These are phyloP conservation scores for Gonioctena quinquepunctata DNA, from an alignment of 1,140 invertebrate genomes.

Conservation along the genomic window DNA sequence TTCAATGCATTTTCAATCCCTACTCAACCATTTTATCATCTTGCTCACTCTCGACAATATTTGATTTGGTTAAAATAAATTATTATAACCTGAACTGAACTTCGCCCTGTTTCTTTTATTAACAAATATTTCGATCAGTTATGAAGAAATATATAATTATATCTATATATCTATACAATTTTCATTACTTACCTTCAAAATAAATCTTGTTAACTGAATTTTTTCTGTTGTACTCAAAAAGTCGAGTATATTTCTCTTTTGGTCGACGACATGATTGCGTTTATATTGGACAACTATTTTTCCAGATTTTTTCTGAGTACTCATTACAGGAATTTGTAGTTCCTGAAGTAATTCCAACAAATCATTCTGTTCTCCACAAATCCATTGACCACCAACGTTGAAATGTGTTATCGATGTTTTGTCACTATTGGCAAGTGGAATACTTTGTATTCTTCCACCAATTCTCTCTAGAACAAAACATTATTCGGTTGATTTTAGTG, in stretches of 20 bases:
- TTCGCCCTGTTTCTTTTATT: too few relatives aligned
- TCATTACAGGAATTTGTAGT: neutral
- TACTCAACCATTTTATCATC: too few relatives aligned
- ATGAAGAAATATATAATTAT: too few relatives aligned
- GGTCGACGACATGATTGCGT: neutral
- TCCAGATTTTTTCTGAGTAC: neutral
- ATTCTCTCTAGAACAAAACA: slow-evolving; percentile 29
- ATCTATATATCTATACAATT: too few relatives aligned
- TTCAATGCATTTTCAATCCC: too few relatives aligned
- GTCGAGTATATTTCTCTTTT: neutral
- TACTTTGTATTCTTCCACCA: slow-evolving; percentile 27
- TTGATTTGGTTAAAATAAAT: too few relatives aligned
- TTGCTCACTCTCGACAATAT: too few relatives aligned
- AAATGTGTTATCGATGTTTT: neutral
- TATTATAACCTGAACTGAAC: too few relatives aligned
- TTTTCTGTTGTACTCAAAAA: neutral
- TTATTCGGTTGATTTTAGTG: too few relatives aligned
- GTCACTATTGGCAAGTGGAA: neutral
- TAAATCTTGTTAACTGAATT: neutral
- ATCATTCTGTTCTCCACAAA: slow-evolving; percentile 15
- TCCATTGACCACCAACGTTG: slow-evolving; percentile 15
- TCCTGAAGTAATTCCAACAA: slow-evolving; percentile 14
- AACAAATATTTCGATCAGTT: too few relatives aligned
- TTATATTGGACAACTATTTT: slow-evolving; percentile 12
- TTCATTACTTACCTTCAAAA: neutral